These are phyloP conservation scores for Manis pentadactyla DNA, from an alignment of 2,797 vertebrate genomes.

Conservation along the genomic window DNA sequence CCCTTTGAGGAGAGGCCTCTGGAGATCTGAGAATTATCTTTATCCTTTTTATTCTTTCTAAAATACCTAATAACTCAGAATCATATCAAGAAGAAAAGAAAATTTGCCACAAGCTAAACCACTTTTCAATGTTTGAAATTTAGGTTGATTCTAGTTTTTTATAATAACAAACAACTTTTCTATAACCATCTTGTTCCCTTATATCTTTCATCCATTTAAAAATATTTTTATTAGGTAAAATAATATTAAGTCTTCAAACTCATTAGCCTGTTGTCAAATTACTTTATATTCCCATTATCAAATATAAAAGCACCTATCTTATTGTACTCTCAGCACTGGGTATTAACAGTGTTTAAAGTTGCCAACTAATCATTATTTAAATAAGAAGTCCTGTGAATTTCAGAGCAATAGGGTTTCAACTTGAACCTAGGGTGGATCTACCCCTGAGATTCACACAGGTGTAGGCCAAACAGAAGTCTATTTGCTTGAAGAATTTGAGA, in stretches of 20 bases:
- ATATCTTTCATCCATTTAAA: not conserved
- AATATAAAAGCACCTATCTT: not conserved
- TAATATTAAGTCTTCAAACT: not conserved
- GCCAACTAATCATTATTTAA: not conserved
- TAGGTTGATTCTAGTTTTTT: not conserved
- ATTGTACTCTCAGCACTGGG: not conserved
- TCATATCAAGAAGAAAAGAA: constrained; percentile 13
- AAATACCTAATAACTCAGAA: not conserved
- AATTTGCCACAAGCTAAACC: not conserved
- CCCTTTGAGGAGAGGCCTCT: not conserved
- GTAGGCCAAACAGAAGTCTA: not conserved
- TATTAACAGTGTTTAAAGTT: constrained; percentile 5
- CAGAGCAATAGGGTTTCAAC: not conserved
- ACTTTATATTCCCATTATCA: not conserved
- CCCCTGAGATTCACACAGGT: not conserved
- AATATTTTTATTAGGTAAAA: not conserved
- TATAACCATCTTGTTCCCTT: not conserved
- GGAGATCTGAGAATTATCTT: constrained; percentile 1
- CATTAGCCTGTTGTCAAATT: not conserved
- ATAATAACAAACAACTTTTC: not conserved
- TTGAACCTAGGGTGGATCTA: not conserved
- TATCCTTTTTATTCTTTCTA: constrained; percentile 29
- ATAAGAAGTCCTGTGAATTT: not conserved
- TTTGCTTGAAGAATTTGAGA: not conserved
- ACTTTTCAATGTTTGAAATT: not conserved